A percentile compares a stretch with the other conserved stretches of the same genome.
These are phyloP conservation scores for Menidia menidia DNA, from an alignment of 2,797 vertebrate genomes.

Conservation along the genomic window DNA sequence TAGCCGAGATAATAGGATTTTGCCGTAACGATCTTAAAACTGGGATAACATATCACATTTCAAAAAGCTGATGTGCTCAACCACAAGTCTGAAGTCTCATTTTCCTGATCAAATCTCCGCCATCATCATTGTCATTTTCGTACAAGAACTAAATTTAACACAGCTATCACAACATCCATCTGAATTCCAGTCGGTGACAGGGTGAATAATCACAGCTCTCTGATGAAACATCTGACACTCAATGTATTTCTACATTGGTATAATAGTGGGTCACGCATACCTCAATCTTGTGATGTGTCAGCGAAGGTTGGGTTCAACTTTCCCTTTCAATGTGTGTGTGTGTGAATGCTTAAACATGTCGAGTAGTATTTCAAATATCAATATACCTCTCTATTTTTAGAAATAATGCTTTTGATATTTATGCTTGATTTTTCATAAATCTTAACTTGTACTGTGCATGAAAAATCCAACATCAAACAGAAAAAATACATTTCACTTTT, in stretches of 20 bases:
- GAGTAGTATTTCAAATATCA: too few species aligned
- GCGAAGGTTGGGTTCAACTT: conserved; percentile 39
- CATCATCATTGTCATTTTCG: conserved; percentile 58
- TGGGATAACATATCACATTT: conserved; percentile 70
- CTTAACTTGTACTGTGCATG: conserved; percentile 12
- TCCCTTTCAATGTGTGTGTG: conserved; percentile 12
- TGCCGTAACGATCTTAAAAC: conserved; percentile 70
- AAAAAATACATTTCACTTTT: neutral
- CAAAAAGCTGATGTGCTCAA: conserved; percentile 59
- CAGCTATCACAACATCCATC: conserved; percentile 25
- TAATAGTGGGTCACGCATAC: conserved; percentile 65
- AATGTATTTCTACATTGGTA: conserved; percentile 62
- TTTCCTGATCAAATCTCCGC: conserved; percentile 54
- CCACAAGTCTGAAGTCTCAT: conserved; percentile 66
- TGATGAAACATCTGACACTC: conserved; percentile 63
- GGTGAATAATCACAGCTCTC: conserved; percentile 54
- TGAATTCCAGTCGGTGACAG: conserved; percentile 46
- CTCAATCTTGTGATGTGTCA: conserved; percentile 53
- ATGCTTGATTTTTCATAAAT: conserved; percentile 23
- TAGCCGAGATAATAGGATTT: conserved; percentile 77
- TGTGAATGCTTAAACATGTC: neutral
- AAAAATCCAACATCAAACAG: conserved; percentile 17
- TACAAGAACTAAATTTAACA: conserved; percentile 67
- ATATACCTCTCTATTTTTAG: neutral
- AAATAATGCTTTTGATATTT: conserved; percentile 15